Evolutionary conservation across 2,888 invertebrate genomes (phyloP).

Genomic region (Melanostoma scalare): DNA sequence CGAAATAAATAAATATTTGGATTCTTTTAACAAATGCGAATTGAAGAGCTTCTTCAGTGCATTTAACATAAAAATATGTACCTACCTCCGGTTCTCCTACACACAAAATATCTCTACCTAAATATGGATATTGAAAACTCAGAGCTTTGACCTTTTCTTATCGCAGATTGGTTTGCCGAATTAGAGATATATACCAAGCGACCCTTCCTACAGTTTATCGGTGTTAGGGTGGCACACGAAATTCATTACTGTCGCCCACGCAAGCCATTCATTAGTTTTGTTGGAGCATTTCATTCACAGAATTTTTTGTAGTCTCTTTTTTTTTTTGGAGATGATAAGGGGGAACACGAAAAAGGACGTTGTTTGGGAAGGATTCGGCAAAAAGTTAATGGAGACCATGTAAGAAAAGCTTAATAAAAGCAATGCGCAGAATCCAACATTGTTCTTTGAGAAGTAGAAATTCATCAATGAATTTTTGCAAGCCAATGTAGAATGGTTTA

Average conservation of each 20-base stretch:
- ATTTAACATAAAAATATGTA: neutral
- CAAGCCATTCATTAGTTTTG: constrained; percentile 70
- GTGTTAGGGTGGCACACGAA: constrained; percentile 27
- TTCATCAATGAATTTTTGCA: constrained; percentile 66
- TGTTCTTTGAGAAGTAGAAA: constrained; percentile 43
- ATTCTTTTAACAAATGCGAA: too few species aligned
- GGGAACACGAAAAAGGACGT: constrained; percentile 23
- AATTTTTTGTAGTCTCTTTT: constrained; percentile 48
- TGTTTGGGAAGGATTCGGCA: constrained; percentile 29
- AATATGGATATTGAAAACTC: neutral
- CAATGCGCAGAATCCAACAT: constrained; percentile 48
- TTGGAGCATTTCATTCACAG: constrained; percentile 65
- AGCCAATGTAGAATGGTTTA: constrained; percentile 16
- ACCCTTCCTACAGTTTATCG: constrained; percentile 40
- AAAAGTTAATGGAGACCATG: constrained; percentile 29
- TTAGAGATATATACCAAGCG: constrained; percentile 20
- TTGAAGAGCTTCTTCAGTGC: neutral
- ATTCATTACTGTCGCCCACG: constrained; percentile 64
- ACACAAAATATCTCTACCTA: neutral
- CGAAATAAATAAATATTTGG: too few species aligned
- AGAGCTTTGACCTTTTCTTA: constrained; percentile 71
- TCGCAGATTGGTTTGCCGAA: constrained; percentile 39
- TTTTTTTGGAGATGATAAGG: constrained; percentile 32
- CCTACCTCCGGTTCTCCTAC: too few species aligned
- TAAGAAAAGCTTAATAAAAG: constrained; percentile 42